These are phyloP conservation scores for Drosophila tripunctata DNA, from an alignment of 2,888 invertebrate genomes.

Conservation along the genomic window DNA sequence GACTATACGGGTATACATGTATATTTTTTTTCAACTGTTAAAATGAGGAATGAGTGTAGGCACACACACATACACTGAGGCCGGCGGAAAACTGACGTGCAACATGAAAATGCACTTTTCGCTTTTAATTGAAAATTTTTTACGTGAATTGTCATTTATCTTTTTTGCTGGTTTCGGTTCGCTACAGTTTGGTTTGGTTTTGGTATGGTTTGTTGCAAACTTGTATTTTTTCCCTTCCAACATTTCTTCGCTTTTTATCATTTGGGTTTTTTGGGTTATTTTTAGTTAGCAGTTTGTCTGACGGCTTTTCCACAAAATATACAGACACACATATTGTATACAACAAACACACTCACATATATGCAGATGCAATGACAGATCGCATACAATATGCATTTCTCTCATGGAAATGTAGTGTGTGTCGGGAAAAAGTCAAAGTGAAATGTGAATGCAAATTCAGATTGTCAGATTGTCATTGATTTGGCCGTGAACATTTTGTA, in stretches of 20 bases:
- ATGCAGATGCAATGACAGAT: constrained; percentile 16
- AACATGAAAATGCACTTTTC: constrained; percentile 81
- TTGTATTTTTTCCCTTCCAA: constrained; percentile 2
- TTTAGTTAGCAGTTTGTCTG: constrained; percentile 44
- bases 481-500: constrained; percentile 55
- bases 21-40: constrained; percentile 29
- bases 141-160: constrained; percentile 69
- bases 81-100: constrained; percentile 63
- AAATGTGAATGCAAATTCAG: constrained; percentile 50
- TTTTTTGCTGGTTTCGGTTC: constrained; percentile 39
- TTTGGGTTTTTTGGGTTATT: constrained; percentile 40
- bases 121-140: constrained; percentile 76
- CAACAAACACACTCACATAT: not conserved
- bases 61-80: constrained; percentile 17
- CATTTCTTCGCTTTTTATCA: not conserved
- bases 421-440: constrained; percentile 56
- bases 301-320: constrained; percentile 42
- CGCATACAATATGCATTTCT: constrained; percentile 34
- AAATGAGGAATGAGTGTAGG: constrained; percentile 21
- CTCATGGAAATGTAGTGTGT: constrained; percentile 11
- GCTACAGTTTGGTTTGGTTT: constrained; percentile 21
- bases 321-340: constrained; percentile 1
- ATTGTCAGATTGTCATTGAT: constrained; percentile 65
- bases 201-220: constrained; percentile 37
- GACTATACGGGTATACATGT: constrained; percentile 13